Conservation (phyloP, 2,797 vertebrate genomes). For the Typhlichthys eigenmanni region DNA sequence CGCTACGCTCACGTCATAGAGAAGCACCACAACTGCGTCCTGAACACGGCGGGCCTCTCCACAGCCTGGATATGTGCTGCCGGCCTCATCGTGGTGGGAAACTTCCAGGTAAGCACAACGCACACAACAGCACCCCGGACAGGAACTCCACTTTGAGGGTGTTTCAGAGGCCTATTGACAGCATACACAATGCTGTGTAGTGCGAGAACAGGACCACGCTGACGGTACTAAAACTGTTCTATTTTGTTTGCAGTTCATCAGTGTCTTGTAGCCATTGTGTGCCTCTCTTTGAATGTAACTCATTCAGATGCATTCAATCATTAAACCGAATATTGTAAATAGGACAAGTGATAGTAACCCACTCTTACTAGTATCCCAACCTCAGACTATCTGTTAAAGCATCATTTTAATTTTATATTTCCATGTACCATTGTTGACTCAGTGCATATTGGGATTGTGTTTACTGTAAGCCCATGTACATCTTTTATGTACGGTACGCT, state of each 20-base stretch:
- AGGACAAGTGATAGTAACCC: no score
- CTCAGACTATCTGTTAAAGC: not conserved
- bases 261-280: not conserved
- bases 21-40: conserved; percentile 82
- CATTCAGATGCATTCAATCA: not conserved
- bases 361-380: not conserved
- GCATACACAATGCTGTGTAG: not conserved
- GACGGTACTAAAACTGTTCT: not conserved
- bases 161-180: not conserved
- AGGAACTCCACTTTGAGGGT: not conserved
- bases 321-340: no score
- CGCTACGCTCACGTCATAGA: conserved; percentile 88
- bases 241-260: not conserved
- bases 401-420: not conserved
- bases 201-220: not conserved
- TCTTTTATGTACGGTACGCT: no score
- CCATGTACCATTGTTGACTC: not conserved
- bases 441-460: not conserved
- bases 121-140: not conserved
- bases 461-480: no score
- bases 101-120: conserved; percentile 82
- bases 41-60: conserved; percentile 86
- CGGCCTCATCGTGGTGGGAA: conserved; percentile 90
- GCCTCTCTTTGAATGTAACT: not conserved
- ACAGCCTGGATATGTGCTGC: conserved; percentile 86